phyloP scores from a whole-genome alignment of 2,113 vertebrate species.

The Sebastes schlegelii region DNA sequence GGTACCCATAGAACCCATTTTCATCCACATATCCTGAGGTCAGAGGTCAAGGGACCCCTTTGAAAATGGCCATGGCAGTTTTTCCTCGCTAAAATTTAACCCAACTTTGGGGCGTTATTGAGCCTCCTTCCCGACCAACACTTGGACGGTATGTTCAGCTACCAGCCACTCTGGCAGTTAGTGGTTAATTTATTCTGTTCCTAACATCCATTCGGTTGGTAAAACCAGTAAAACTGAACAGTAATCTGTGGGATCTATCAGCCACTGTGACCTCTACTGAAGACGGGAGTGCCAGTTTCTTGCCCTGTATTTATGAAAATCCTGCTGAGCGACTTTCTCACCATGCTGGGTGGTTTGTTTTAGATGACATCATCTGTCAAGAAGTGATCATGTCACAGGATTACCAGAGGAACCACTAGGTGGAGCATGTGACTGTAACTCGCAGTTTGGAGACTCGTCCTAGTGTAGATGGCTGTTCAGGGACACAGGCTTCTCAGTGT shows the following conservation, averaged over 20 bases:
- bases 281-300: conserved; percentile 3
- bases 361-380: conserved; percentile 68
- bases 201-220: neutral
- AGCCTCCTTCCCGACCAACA: neutral
- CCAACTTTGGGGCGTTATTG: too few species aligned
- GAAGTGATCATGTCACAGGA: neutral
- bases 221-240: neutral
- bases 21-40: too few species aligned
- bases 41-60: too few species aligned
- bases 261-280: neutral
- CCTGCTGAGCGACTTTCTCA: conserved; percentile 48
- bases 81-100: too few species aligned
- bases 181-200: neutral
- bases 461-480: too few species aligned
- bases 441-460: neutral
- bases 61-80: too few species aligned
- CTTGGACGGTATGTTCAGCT: neutral
- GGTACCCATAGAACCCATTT: too few species aligned
- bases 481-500: too few species aligned
- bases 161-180: neutral
- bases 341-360: conserved; percentile 41
- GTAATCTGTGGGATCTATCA: conserved; percentile 20
- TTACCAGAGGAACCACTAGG: conserved; percentile 62
- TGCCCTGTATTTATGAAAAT: conserved; percentile 39
- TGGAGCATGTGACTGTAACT: conserved; percentile 52